A percentile compares a stretch with the other conserved stretches of the same genome.
phyloP scores from a whole-genome alignment of 2,113 vertebrate species.

The Neodontobutis hainanensis region DNA sequence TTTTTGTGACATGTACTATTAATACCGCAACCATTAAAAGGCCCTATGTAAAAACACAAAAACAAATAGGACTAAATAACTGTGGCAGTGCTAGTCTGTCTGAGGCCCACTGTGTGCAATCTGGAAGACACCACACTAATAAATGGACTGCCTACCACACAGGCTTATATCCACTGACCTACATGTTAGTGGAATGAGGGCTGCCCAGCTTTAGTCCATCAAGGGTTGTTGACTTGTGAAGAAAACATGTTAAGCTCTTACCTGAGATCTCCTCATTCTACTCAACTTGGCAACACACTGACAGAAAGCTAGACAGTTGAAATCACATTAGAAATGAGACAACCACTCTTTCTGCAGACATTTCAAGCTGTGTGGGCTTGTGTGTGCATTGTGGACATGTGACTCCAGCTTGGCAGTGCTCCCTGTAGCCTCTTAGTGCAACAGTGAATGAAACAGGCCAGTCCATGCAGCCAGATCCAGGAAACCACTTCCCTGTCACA shows the following conservation, averaged over 20 bases:
- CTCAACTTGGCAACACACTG: constrained; percentile 31
- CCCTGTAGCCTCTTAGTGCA: constrained; percentile 24
- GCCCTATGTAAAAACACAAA: not conserved
- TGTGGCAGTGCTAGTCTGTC: not conserved
- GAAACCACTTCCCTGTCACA: constrained; percentile 54
- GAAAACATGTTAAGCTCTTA: constrained; percentile 53
- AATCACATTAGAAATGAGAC: not conserved
- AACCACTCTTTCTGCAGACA: constrained; percentile 35
- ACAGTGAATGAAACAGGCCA: constrained; percentile 58
- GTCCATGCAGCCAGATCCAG: constrained; percentile 45
- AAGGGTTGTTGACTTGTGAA: constrained; percentile 40
- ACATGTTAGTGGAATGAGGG: constrained; percentile 59
- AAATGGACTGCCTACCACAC: constrained; percentile 38
- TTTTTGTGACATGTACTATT: too few species aligned
- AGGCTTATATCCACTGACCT: constrained; percentile 67
- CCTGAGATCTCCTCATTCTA: constrained; percentile 50
- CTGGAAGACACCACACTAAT: constrained; percentile 55
- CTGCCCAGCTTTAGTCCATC: constrained; percentile 39
- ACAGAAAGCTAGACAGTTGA: not conserved
- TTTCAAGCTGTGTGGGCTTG: constrained; percentile 32
- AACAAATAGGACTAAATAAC: constrained; percentile 27
- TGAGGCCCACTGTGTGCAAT: constrained; percentile 19
- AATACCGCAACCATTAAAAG: too few species aligned
- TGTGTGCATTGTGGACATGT: constrained; percentile 52
- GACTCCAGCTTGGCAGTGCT: constrained; percentile 49